These are phyloP conservation scores for Benthosema pterotum DNA, from an alignment of 2,797 vertebrate species.

Conservation along the genomic window DNA sequence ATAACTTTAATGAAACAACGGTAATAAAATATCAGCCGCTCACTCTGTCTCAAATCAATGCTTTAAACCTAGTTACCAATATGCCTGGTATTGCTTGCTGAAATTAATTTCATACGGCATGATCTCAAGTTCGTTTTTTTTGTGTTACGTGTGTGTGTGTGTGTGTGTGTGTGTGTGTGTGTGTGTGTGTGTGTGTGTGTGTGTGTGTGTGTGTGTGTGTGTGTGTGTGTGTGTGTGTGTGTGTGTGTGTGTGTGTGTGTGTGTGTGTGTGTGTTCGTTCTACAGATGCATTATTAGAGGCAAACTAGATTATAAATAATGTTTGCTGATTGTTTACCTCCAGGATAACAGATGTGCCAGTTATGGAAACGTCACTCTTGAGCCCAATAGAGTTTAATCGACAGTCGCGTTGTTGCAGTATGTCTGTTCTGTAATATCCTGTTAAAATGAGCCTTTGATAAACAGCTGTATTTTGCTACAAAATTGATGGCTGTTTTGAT, in stretches of 20 bases:
- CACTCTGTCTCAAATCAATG: too few species aligned
- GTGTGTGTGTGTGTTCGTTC: too few species aligned
- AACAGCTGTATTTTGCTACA: slow-evolving; percentile 1
- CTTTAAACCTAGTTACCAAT: too few species aligned
- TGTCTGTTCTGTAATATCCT: slow-evolving; percentile 12
- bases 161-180: not conserved
- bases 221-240: not conserved
- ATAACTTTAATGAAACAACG: too few species aligned
- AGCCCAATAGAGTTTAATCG: slow-evolving; percentile 35
- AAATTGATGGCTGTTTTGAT: slow-evolving; percentile 1
- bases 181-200: not conserved
- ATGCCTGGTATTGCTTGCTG: too few species aligned
- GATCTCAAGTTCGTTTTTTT: not conserved
- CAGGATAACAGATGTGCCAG: slow-evolving; percentile 33
- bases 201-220: not conserved
- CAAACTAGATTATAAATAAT: slow-evolving; percentile 21
- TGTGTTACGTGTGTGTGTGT: not conserved
- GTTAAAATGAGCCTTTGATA: slow-evolving; percentile 13
- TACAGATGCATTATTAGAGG: slow-evolving; percentile 1
- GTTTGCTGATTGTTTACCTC: slow-evolving; percentile 31
- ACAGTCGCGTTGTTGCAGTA: slow-evolving; percentile 16
- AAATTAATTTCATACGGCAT: too few species aligned
- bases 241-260: not conserved
- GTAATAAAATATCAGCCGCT: too few species aligned
- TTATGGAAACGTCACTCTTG: slow-evolving; percentile 30